Evolutionary conservation across 2,113 vertebrate genomes (phyloP), one percentile per base, ranked within the genome.

Genomic region (Nesogale talazaci): DNA sequence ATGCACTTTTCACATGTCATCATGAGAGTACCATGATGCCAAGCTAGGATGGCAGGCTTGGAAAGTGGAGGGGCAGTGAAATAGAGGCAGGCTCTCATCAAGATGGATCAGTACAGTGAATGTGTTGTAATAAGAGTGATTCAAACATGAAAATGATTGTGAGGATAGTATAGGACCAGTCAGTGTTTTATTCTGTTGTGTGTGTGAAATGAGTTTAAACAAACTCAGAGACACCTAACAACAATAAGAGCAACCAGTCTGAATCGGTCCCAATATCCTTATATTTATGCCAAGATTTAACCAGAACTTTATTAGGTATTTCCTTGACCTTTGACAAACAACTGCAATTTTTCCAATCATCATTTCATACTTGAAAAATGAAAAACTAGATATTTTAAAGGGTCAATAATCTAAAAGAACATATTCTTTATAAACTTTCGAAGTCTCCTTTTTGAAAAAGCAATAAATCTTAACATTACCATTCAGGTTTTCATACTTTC

Each of bases 341-440:
- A 29, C 74, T 76, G n/a, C 15, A 1, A 46, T 94, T 88, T 20
- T 88, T 42, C 16, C 7, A n/a, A 46, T n/a, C 0, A 27, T 57
- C 57, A 15, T 40, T 92, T 77, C 63, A 77, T 22, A 56, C 38
- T 75, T 90, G 22, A 25, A 61, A 90, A 93, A 57, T 42, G 27
- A 81, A 86, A 80, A 65, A 20, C 29, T 87, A 56, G 11, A 0
- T 34, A 46, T 69, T 12, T 67, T 34, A 63, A 20, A 63, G 63
- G 93, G 59, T 93, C 70, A 67, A 34, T 42, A 2, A 46, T 22
- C 22, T 93, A 59, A 59, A 86, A 94, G 25, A 10, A 69, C 70
- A 61, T 15, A 29, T 36, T 52, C 46, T 52, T 17, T 27, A 31
- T 27, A 88, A 86, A 52, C 46, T 52, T 52, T 52, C 10, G 9